Percentiles rank a stretch among this genome's conserved stretches.
phyloP scores from a whole-genome alignment of 2,113 vertebrate species.

The Carlito syrichta region DNA sequence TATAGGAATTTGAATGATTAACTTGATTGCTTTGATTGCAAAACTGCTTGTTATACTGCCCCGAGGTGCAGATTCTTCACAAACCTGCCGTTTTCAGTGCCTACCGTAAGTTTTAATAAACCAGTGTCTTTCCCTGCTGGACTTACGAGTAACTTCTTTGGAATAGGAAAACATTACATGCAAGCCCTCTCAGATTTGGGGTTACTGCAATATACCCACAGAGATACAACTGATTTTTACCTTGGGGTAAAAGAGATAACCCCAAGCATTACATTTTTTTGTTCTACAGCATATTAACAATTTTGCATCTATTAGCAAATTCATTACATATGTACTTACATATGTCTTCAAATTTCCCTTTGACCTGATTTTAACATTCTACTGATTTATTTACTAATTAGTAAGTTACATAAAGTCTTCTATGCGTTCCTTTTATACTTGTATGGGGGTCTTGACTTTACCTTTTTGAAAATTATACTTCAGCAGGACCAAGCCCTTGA shows the following conservation, averaged over 20 bases:
- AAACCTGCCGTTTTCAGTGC: too few relatives aligned
- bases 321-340: neutral
- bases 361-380: slow-evolving; percentile 23
- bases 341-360: neutral
- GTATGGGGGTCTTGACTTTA: neutral
- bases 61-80: too few relatives aligned
- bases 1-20: too few relatives aligned
- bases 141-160: too few relatives aligned
- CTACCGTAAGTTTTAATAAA: too few relatives aligned
- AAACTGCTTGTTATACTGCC: too few relatives aligned
- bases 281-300: neutral
- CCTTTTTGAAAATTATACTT: slow-evolving; percentile 19
- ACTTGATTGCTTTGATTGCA: too few relatives aligned
- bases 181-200: too few relatives aligned
- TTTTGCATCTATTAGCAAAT: slow-evolving; percentile 1
- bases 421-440: neutral
- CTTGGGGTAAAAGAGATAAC: neutral
- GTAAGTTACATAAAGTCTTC: neutral
- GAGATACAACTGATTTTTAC: neutral
- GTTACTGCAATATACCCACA: too few relatives aligned
- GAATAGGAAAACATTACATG: too few relatives aligned
- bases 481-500: neutral
- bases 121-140: too few relatives aligned
- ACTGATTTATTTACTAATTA: slow-evolving; percentile 15
- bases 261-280: neutral